Evolutionary conservation across 2,113 vertebrate genomes (phyloP), one percentile per base, ranked within the genome.

Genomic region (Fulmarus glacialis): DNA sequence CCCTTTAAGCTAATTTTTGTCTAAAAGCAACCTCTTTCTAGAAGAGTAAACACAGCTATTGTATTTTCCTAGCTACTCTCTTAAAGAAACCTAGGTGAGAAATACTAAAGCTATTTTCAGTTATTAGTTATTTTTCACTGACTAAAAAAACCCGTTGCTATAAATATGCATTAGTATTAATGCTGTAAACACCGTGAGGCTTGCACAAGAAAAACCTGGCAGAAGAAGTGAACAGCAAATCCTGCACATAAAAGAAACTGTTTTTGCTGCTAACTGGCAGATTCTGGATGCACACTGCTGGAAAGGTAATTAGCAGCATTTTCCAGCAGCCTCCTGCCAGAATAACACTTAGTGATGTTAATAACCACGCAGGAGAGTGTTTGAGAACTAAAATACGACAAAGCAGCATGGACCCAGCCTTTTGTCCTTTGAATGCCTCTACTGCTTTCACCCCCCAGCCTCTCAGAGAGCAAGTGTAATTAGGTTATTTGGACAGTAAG

Each of bases 401-500:
- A n/a, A 75, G 87, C 82, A 88, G 87, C 50, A 7, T 2, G 7
- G 64, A 52, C n/a, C 30, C 81, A 88, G 85, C 81, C 71, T 82
- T 96, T 66, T 87, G 73, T 77, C 77, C 95, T 93, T 60, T 67
- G 95, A 78, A 17, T 83, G 67, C 43, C 36, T 92, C 68, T 71
- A 34, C 81, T 90, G 92, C 79, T 74, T 86, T 82, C 38, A 13
- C 78, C 68, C 53, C 15, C 2, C 40, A 86, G 82, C 81, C 68
- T 90, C 71, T 82, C 4, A 6, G 47, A 96, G 80, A 93, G 72
- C 78, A 68, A 64, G 56, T 56, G 52, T 75, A 97, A 92, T 96
- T 96, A 95, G 94, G 83, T 96, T 96, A 80, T 93, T 93, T 93
- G 97, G 96, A 32, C 96, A 97, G 90, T 20, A 5, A 95, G 68